Evolutionary conservation across 37 sponge, comb jelly and placozoan species (phyloP), one percentile per base, ranked within the genome.

Genomic region (Hexactinellida sp.): DNA sequence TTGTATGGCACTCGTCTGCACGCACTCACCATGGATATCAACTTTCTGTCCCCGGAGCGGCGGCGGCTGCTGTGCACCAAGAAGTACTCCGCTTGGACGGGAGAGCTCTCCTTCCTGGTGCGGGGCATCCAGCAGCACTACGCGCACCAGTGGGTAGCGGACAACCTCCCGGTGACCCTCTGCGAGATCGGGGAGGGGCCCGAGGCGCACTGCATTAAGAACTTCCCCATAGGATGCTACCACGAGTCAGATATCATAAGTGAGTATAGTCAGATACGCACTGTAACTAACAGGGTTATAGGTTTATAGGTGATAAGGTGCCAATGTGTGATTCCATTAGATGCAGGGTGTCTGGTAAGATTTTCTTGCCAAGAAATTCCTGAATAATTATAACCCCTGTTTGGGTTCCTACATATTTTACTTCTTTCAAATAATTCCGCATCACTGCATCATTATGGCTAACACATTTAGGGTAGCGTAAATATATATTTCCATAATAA

Each of bases 81-180:
- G 76, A n/a, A 23, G 76, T 63, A 63, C 34, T 10, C 76, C 34
- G 76, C 3, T n/a, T 63, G 76, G 76, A 63, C 76, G 28, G 19
- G 19, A 21, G 76, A 63, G 28, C 76, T 63, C 3, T 10, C 21
- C 5, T 63, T 63, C 76, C 34, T 63, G 76, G 76, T 63, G 34
- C 76, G 13, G 30, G 76, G 76, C 13, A n/a, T 63, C 28, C 21
- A 63, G 76, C 19, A 63, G 76, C 76, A 63, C 5, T 63, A 63
- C 76, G 1, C 3, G 19, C 76, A 63, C 34, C 76, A 63, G 76
- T 63, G 76, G 76, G 76, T 63, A n/a, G 76, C 30, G 28, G 99
- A 99, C 85, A 99, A 99, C 87, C 96, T 99, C 97, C 99, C 99
- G 0, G 95, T 99, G 41, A 92, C 96, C 0, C 96, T 97, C 94